Percentiles rank a stretch among this genome's conserved stretches.
Evolutionary conservation across 2,797 vertebrate species (phyloP).

Genomic region (Mormyrus proboscirostris): DNA sequence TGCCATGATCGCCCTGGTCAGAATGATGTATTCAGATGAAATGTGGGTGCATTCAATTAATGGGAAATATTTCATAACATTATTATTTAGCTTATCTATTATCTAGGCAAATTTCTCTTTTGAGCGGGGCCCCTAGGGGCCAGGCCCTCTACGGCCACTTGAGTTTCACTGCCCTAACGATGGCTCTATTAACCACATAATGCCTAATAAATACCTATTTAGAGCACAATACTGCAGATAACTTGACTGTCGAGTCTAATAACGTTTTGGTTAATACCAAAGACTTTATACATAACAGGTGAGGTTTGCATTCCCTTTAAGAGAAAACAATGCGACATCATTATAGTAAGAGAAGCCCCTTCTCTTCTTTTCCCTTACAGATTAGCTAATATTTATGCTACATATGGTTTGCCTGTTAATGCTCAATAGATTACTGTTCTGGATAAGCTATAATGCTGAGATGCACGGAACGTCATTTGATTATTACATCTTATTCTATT

Average conservation of each 20-base stretch:
- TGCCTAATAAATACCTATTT: neutral
- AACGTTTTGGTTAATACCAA: neutral
- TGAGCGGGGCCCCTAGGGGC: neutral
- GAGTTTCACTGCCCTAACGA: neutral
- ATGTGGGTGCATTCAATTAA: neutral
- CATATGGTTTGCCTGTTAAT: constrained; percentile 4
- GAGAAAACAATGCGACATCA: neutral
- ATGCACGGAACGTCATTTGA: neutral
- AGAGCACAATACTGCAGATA: neutral
- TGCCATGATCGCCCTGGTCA: neutral
- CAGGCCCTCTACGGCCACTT: neutral
- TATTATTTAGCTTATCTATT: neutral
- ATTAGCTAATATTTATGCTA: neutral
- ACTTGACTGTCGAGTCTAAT: neutral
- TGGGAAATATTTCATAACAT: neutral
- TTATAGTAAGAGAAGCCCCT: neutral
- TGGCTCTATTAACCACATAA: neutral
- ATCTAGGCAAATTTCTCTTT: neutral
- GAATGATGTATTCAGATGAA: neutral
- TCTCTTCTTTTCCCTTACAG: neutral
- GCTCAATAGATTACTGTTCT: neutral
- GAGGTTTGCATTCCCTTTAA: neutral
- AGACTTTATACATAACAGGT: neutral
- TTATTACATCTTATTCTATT: neutral
- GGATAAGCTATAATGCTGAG: neutral